Base-by-base conservation (phyloP, 92 coral and sea anemone genomes). In the Metridium senile region DNA sequence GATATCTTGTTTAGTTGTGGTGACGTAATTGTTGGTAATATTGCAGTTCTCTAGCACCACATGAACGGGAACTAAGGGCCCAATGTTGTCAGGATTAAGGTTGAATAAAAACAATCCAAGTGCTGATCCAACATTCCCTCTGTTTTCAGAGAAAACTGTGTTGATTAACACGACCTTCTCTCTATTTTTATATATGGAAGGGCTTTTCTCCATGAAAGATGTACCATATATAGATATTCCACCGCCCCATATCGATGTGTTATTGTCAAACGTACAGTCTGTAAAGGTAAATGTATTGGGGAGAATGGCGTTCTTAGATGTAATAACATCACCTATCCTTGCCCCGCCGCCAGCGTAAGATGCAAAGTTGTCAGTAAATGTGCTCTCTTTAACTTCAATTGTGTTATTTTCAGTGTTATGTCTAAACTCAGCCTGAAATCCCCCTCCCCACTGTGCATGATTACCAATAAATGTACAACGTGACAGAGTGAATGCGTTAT, bases 391-490 rank as follows among this genome's bases (percentile, higher is more conserved):
- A 23, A 90, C 75, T 52, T 18, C 30, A 32, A 90, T 20, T 0
- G 2, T 3, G 68, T 90, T 90, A 18, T 67, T 43, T 64, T 81
- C 78, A 9, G 89, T 79, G 11, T 70, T 58, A 64, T 87, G 79
- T 21, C 53, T 58, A 29, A 84, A 74, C 31, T 84, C 89, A 4
- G 84, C 56, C 22, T 90, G 96, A 45, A 90, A 65, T 0, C 97
- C 98, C 19, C 97, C 98, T 30, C 98, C 98, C 93, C 97, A 91
- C 35, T 79, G 83, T 0, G 98, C 98, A 0, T 8, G 49, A 43
- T 94, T 94, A 28, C 76, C 70, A 11, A 32, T 45, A 74, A 94
- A 94, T 1, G 9, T 27, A 33, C 92, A 84, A 20, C 81, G 62
- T 77, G 86, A 73, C 53, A 94, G 75, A 1, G 58, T 52, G 69